phyloP scores from a whole-genome alignment of 2,888 invertebrate species.

The Perizoma affinitatum region DNA sequence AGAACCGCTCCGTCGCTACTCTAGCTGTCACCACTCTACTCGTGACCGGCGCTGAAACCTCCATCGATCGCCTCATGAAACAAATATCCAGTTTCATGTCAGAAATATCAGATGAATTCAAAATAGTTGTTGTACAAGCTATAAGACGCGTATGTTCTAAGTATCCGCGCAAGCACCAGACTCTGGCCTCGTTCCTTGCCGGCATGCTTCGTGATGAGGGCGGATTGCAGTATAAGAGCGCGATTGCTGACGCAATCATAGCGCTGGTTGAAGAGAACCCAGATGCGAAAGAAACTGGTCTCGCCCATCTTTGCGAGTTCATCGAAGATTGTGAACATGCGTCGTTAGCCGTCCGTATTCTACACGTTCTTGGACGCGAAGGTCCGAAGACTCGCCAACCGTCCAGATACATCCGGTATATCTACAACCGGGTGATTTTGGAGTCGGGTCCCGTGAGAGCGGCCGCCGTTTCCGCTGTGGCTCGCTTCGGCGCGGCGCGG shows the following conservation, averaged over 20 bases:
- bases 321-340: conserved; percentile 99
- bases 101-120: conserved; percentile 99
- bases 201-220: conserved; percentile 98
- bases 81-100: conserved; percentile 99
- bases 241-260: conserved; percentile 99
- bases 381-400: conserved; percentile 98
- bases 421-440: conserved; percentile 96
- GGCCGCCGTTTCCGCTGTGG: conserved; percentile 98
- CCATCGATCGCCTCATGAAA: conserved; percentile 99
- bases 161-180: conserved; percentile 98
- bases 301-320: conserved; percentile 99
- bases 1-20: conserved; percentile 98
- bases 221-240: conserved; percentile 98
- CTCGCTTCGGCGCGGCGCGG: conserved; percentile 98
- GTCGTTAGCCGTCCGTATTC: conserved; percentile 96
- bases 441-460: conserved; percentile 98
- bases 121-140: conserved; percentile 98
- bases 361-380: conserved; percentile 97
- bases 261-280: conserved; percentile 98
- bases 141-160: conserved; percentile 95
- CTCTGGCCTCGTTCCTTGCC: conserved; percentile 97
- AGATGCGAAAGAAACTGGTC: conserved; percentile 97
- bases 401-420: conserved; percentile 92
- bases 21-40: conserved; percentile 98
- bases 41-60: conserved; percentile 99